A percentile compares a stretch with the other conserved stretches of the same genome.
Evolutionary conservation across 2,888 invertebrate species (phyloP).

Genomic region (Drosophila infuscata): DNA sequence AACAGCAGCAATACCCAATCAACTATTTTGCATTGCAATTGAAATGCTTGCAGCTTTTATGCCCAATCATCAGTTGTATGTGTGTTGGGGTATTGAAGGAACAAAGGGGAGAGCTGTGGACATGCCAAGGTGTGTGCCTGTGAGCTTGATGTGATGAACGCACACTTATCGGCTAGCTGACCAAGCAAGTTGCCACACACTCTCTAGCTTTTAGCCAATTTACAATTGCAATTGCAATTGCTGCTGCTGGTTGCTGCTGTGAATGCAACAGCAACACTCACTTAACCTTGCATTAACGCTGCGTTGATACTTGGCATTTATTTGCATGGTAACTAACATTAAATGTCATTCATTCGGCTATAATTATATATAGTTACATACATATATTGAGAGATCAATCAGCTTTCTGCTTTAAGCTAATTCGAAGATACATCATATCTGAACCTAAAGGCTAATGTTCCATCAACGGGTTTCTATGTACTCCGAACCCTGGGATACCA

Average conservation of each 20-base stretch:
- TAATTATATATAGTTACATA: neutral
- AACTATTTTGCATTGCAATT: constrained; percentile 75
- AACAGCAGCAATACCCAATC: constrained; percentile 26
- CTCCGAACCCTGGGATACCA: neutral
- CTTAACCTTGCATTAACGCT: neutral
- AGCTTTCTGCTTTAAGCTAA: neutral
- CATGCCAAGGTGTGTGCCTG: neutral
- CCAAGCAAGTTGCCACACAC: constrained; percentile 3
- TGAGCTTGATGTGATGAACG: neutral
- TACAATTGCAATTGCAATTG: constrained; percentile 2
- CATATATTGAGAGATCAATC: neutral
- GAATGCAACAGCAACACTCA: neutral
- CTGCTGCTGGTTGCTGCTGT: constrained; percentile 7
- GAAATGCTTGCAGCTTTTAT: constrained; percentile 69
- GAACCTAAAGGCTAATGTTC: neutral
- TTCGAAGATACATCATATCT: neutral
- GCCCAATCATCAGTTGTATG: constrained; percentile 42
- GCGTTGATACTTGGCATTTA: neutral
- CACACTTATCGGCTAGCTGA: constrained; percentile 3
- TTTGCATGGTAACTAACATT: neutral
- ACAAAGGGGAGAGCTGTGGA: no score
- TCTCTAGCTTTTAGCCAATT: constrained; percentile 7
- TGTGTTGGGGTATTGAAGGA: neutral
- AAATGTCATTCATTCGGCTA: neutral
- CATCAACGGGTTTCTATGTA: neutral